A percentile compares a stretch with the other conserved stretches of the same genome.
These are phyloP conservation scores for Drosophila subobscura DNA, from an alignment of 1,140 invertebrate genomes.

Conservation along the genomic window DNA sequence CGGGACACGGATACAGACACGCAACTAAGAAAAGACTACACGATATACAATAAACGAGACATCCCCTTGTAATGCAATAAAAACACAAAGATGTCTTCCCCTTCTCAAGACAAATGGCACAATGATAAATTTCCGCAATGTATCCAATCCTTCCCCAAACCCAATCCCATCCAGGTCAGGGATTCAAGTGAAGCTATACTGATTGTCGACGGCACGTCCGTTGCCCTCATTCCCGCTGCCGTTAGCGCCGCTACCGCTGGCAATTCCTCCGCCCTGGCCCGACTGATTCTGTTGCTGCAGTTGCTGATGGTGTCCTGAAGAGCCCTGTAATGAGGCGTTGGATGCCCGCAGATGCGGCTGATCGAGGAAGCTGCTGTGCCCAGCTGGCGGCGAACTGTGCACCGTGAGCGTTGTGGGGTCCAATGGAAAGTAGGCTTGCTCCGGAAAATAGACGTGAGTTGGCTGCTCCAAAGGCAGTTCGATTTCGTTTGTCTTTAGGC, in stretches of 20 bases:
- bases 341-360: constrained; percentile 72
- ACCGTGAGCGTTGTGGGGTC: constrained; percentile 62
- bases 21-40: constrained; percentile 28
- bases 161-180: constrained; percentile 27
- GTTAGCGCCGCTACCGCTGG: constrained; percentile 37
- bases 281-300: constrained; percentile 32
- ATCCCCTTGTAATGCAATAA: constrained; percentile 16
- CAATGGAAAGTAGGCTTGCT: constrained; percentile 77
- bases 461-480: constrained; percentile 83
- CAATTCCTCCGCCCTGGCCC: constrained; percentile 26
- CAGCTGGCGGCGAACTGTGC: constrained; percentile 57
- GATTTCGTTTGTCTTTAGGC: constrained; percentile 84
- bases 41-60: constrained; percentile 6
- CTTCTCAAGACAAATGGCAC: constrained; percentile 67
- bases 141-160: constrained; percentile 29
- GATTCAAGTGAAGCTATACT: constrained; percentile 87
- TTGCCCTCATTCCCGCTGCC: constrained; percentile 76
- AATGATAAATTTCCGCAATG: constrained; percentile 69
- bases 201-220: constrained; percentile 87
- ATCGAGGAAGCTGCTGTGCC: constrained; percentile 58
- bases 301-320: constrained; percentile 44
- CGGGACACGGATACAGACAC: not conserved
- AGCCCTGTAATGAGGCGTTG: constrained; percentile 70
- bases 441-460: constrained; percentile 76
- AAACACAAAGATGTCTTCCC: constrained; percentile 35